Base-by-base conservation (phyloP, 2,797 vertebrate species). In the Lacerta viridis region DNA sequence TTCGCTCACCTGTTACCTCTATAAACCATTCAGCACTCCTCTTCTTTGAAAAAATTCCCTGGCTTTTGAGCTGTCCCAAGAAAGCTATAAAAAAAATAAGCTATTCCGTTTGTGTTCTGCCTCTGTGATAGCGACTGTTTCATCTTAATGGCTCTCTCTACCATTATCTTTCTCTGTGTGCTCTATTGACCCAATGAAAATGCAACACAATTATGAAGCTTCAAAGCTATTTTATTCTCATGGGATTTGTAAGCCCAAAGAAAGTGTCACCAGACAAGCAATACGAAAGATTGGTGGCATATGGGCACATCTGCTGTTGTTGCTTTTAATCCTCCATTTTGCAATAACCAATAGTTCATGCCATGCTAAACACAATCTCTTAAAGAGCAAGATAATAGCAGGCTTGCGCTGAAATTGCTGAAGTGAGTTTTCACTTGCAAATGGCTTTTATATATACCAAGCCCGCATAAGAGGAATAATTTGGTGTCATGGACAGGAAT, bases 41-140 rank as follows among this genome's bases (percentile, higher is more conserved):
- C 86, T 91, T 88, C 72, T 87, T 91, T 91, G 23, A 86, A 88
- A 43, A 3, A 41, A 59, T 85, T 92, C 88, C 91, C 68, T 90
- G 39, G 79, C 87, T 89, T 93, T 55, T 27, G 86, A 87, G 74
- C 86, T 87, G 87, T 89, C 87, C 64, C 69, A 87, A 92, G 81
- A 81, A 94, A 92, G 17, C 41, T 85, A 82, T 89, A 85, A 84
- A 93, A 93, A 84, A 93, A 93, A 84, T 89, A 93, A 92, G 78
- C 43, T 87, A 61, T 85, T 68, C 46, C 81, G 17, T 71, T 85
- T 83, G 1, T 85, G 46, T 91, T 90, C 43, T 87, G 39, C 74
- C 50, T 93, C 66, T 83, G 3, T 91, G 86, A 90, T 55, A 90
- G 5, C 3, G 17, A 81, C 79, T 90, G 84, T 84, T 94, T 94